These are phyloP conservation scores for Hetaerina titia DNA, from an alignment of 2,888 invertebrate species.

Conservation along the genomic window DNA sequence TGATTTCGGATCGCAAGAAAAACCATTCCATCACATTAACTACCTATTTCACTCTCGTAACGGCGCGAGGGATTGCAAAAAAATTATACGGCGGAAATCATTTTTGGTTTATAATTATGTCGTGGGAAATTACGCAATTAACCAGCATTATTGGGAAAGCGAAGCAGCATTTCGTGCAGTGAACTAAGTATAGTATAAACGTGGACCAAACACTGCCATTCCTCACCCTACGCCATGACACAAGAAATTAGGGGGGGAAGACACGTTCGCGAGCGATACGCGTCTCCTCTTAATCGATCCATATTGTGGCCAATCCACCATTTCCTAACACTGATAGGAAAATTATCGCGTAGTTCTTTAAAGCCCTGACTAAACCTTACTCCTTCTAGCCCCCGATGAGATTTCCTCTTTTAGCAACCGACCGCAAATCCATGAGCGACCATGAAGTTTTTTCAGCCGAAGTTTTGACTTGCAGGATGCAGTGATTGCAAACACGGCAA, in stretches of 20 bases:
- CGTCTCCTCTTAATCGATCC: neutral
- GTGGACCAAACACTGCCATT: neutral
- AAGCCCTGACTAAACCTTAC: neutral
- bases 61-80: too few species aligned
- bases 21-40: too few species aligned
- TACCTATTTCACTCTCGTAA: too few species aligned
- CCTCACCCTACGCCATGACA: neutral
- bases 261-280: neutral
- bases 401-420: neutral
- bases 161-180: neutral
- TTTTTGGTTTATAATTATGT: neutral
- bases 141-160: neutral
- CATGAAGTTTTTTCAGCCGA: neutral
- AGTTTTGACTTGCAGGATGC: neutral
- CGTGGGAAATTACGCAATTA: neutral
- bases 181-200: neutral
- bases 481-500: neutral
- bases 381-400: neutral
- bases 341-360: neutral
- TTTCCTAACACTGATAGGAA: neutral
- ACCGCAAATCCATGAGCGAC: neutral
- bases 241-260: neutral
- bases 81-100: neutral
- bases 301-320: neutral
- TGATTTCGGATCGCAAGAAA: too few species aligned